These are phyloP conservation scores for Tragelaphus buxtoni DNA, from an alignment of 2,113 vertebrate genomes.

Conservation along the genomic window DNA sequence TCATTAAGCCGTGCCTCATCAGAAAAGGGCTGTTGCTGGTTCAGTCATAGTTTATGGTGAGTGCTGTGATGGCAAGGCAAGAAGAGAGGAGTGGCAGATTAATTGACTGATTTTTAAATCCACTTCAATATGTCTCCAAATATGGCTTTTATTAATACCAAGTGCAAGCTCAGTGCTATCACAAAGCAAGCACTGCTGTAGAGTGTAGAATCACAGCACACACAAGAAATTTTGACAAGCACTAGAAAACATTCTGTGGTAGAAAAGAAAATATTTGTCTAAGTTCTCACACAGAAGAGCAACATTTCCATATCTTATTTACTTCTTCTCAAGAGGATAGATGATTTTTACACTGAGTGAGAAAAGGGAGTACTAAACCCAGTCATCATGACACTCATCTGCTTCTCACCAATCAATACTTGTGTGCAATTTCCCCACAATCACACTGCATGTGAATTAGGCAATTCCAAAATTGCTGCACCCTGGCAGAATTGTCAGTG, in stretches of 20 bases:
- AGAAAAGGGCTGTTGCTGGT: background rate
- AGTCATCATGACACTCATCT: constrained; percentile 52
- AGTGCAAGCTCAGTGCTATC: background rate
- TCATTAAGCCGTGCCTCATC: constrained; percentile 45
- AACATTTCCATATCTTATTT: constrained; percentile 75
- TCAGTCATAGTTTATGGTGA: background rate
- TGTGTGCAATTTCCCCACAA: constrained; percentile 55
- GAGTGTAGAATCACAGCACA: constrained; percentile 31
- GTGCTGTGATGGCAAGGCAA: background rate
- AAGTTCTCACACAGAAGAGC: constrained; percentile 58
- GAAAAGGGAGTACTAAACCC: constrained; percentile 60
- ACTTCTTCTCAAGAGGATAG: constrained; percentile 66
- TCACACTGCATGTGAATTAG: constrained; percentile 51
- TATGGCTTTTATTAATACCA: background rate
- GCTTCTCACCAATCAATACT: constrained; percentile 60
- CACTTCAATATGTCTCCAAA: background rate
- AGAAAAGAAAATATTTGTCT: constrained; percentile 74
- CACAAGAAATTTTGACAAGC: constrained; percentile 61
- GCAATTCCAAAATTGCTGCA: constrained; percentile 41
- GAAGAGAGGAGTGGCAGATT: background rate
- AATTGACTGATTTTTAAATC: constrained; percentile 32
- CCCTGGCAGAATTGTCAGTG: constrained; percentile 45
- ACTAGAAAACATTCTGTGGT: constrained; percentile 52
- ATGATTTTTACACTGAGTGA: constrained; percentile 61
- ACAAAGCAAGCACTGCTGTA: constrained; percentile 32